Evolutionary conservation across 2,113 vertebrate species (phyloP).

Genomic region (Sorex araneus): DNA sequence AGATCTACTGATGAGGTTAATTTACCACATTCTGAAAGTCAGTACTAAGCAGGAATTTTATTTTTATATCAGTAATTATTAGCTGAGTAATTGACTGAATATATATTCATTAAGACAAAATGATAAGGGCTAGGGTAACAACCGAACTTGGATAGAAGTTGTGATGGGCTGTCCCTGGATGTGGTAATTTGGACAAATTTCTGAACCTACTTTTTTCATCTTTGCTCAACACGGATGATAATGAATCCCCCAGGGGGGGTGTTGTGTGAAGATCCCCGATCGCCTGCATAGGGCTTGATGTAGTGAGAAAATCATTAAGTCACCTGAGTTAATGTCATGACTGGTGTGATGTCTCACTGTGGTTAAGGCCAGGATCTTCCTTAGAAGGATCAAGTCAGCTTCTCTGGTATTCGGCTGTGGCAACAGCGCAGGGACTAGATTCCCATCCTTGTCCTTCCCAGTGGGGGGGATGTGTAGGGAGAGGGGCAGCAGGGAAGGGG

Average conservation of each 20-base stretch:
- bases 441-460: neutral
- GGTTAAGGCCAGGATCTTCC: neutral
- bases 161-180: neutral
- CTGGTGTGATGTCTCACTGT: neutral
- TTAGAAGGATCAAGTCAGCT: neutral
- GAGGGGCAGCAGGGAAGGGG: neutral
- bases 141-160: neutral
- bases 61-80: neutral
- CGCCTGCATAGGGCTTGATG: neutral
- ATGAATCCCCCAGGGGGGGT: neutral
- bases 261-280: neutral
- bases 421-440: neutral
- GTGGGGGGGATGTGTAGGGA: no score
- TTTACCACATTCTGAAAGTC: neutral
- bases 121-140: accelerated
- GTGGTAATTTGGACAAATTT: neutral
- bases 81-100: neutral
- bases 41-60: neutral
- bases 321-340: neutral
- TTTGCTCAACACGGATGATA: neutral
- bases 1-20: neutral
- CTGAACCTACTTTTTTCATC: neutral
- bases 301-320: neutral
- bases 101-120: neutral
- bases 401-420: neutral